Conservation (phyloP, 2,888 invertebrate genomes). For the Gari tellinella region DNA sequence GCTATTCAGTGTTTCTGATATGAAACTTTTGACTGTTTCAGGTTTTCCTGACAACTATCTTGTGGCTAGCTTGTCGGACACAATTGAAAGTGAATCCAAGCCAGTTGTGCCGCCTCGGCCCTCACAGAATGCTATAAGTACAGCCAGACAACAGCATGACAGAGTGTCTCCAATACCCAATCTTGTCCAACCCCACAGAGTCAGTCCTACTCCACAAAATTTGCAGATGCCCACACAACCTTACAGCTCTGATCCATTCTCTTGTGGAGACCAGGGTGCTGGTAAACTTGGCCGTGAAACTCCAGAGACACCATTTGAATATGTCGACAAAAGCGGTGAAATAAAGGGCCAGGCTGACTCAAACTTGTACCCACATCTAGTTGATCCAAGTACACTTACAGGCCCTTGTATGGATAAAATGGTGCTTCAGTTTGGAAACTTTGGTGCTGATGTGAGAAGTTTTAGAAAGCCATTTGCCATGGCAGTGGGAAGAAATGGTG, state of each 20-base stretch:
- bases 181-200: no score
- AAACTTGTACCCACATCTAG: constrained; percentile 53
- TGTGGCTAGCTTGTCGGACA: constrained; percentile 74
- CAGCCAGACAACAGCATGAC: constrained; percentile 11
- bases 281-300: no score
- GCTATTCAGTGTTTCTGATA: no score
- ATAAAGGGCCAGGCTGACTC: background rate
- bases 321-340: constrained; percentile 17
- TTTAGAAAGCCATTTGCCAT: constrained; percentile 77
- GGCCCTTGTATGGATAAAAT: constrained; percentile 65
- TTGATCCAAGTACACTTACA: background rate
- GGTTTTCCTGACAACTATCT: constrained; percentile 72
- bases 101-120: constrained; percentile 43
- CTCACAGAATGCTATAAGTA: background rate
- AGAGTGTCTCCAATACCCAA: constrained; percentile 2
- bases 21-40: constrained; percentile 13
- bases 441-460: constrained; percentile 68
- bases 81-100: constrained; percentile 58
- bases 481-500: constrained; percentile 70
- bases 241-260: no score
- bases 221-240: no score
- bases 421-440: constrained; percentile 72
- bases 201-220: no score
- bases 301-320: constrained; percentile 37
- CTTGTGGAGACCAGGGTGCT: no score